Percentiles rank a stretch among this genome's conserved stretches.
Evolutionary conservation across 2,888 invertebrate genomes (phyloP).

Genomic region (Operophtera brumata): DNA sequence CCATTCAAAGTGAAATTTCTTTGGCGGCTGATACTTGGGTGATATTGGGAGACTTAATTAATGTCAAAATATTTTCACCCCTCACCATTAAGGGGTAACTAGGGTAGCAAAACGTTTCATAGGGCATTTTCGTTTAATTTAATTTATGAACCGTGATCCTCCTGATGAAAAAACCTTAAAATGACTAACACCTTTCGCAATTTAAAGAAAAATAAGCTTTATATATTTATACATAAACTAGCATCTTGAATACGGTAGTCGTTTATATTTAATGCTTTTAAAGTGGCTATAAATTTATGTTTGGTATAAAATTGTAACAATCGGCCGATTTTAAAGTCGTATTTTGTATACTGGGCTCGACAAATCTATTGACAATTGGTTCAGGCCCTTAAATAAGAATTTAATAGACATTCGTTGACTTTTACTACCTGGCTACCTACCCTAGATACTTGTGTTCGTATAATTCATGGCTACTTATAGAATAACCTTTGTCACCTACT

Average conservation of each 20-base stretch:
- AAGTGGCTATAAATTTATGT: slow-evolving; percentile 56
- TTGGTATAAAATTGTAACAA: slow-evolving; percentile 66
- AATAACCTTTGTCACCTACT: slow-evolving; percentile 12
- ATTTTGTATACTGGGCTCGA: slow-evolving; percentile 59
- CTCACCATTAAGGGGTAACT: slow-evolving; percentile 65
- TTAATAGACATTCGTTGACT: slow-evolving; percentile 48
- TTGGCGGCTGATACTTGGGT: no score
- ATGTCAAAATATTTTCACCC: slow-evolving; percentile 75
- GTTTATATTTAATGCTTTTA: slow-evolving; percentile 21
- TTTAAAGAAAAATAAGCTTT: neutral
- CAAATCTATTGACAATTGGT: slow-evolving; percentile 62
- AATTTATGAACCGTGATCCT: slow-evolving; percentile 75
- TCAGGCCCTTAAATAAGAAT: slow-evolving; percentile 63
- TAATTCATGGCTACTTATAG: slow-evolving; percentile 25
- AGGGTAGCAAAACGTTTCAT: slow-evolving; percentile 62
- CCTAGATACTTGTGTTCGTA: slow-evolving; percentile 11
- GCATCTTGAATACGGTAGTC: neutral
- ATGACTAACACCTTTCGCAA: slow-evolving; percentile 17
- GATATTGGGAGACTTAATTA: slow-evolving; percentile 51
- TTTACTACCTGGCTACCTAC: slow-evolving; percentile 30
- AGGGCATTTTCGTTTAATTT: slow-evolving; percentile 64
- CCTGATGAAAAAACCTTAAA: slow-evolving; percentile 46
- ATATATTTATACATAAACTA: neutral
- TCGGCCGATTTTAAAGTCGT: slow-evolving; percentile 55
- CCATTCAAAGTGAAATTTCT: slow-evolving; percentile 28